phyloP scores from a whole-genome alignment of 2,797 vertebrate species.

The Anniella stebbinsi region DNA sequence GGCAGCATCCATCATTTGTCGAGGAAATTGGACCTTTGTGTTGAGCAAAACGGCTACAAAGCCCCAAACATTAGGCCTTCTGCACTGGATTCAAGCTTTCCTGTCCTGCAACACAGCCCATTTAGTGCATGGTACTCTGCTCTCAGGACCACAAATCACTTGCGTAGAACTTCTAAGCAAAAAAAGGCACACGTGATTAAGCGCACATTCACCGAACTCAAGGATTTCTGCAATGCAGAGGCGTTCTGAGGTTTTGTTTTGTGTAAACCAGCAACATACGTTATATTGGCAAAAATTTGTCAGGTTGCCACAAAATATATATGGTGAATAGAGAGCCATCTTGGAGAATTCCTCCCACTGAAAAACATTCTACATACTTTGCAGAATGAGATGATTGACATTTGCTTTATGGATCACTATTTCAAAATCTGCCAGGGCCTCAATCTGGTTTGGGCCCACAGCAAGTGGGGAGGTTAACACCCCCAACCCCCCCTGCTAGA shows the following conservation, averaged over 20 bases:
- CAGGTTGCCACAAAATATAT: not conserved
- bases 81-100: constrained; percentile 3
- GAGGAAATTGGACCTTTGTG: constrained; percentile 73
- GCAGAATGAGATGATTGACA: not conserved
- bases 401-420: no score
- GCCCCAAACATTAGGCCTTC: constrained; percentile 41
- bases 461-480: no score
- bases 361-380: not conserved
- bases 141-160: constrained; percentile 1
- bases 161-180: constrained; percentile 13
- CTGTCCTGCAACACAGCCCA: constrained; percentile 10
- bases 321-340: no score
- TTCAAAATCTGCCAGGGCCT: no score
- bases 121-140: not conserved
- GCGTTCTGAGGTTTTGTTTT: not conserved
- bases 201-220: not conserved
- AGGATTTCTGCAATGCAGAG: not conserved
- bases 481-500: no score
- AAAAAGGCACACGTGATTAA: constrained; percentile 16
- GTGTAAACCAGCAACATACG: not conserved
- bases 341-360: not conserved
- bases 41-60: constrained; percentile 80
- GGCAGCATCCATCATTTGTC: constrained; percentile 80
- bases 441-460: no score
- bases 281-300: not conserved